These are phyloP conservation scores for Heteronetta atricapilla DNA, from an alignment of 2,113 vertebrate species.

Conservation along the genomic window DNA sequence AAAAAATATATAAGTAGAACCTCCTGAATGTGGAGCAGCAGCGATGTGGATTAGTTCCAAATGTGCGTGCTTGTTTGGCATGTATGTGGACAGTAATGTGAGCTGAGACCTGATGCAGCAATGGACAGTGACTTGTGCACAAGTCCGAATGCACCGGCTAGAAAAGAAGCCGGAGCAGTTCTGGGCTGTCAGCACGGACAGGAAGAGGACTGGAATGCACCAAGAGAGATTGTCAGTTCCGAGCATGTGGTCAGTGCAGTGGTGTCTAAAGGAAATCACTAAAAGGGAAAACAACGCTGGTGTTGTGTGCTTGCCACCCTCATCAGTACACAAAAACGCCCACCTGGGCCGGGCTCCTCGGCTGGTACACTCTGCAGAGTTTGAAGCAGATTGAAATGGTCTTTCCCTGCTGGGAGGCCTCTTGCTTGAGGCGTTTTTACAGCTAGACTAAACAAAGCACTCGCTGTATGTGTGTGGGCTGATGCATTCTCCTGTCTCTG, in stretches of 20 bases:
- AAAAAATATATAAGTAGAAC: background rate
- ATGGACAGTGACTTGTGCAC: background rate
- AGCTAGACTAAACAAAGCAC: conserved; percentile 53
- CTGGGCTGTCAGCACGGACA: background rate
- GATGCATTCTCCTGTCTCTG: conserved; percentile 29
- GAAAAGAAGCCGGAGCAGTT: background rate
- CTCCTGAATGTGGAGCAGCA: background rate
- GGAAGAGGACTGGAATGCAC: background rate
- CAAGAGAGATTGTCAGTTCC: background rate
- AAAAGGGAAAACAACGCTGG: background rate
- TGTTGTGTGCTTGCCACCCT: background rate
- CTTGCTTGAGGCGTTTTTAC: conserved; percentile 33
- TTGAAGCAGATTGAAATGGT: background rate
- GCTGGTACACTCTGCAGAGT: background rate
- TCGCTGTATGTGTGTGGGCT: conserved; percentile 15
- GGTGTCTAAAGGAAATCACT: background rate
- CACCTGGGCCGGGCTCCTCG: background rate
- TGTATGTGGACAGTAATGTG: background rate
- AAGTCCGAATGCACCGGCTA: background rate
- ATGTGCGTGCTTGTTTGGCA: background rate
- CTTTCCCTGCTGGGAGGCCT: conserved; percentile 49
- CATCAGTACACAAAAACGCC: rapidly evolving
- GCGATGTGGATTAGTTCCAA: background rate
- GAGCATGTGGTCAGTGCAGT: background rate
- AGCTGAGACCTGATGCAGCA: background rate